Evolutionary conservation across 2,113 vertebrate genomes (phyloP), one percentile per base, ranked within the genome.

Genomic region (Tylochromis polylepis): DNA sequence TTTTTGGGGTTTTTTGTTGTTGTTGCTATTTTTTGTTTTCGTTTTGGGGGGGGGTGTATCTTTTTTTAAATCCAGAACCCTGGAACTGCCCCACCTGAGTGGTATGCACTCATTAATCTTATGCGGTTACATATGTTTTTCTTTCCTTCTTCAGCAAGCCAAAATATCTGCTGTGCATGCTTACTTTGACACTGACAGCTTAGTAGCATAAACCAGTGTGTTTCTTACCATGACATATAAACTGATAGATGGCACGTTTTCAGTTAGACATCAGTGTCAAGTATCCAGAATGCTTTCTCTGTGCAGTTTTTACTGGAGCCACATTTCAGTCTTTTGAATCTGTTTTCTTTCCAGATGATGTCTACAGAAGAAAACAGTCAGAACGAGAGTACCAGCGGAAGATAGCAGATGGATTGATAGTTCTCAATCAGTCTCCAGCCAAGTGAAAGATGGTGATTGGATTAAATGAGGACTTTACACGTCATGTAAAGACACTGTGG

Each of bases 291-390:
- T 75, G 15, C 43, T 75, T 77, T 77, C 6, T 51, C 72, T 77
- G 46, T 51, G 24, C 72, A 77, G 16, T 6, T 81, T 49, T 49
- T 41, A 58, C 29, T 41, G 31, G 75, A 88, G 65, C 38, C 22
- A 81, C 18, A 78, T 60, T 82, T 41, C 24, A 57, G 3, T 83
- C 8, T 85, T 36, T 77, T 65, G n/a, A 53, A 55, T 70, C 15
- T 85, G 34, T 77, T 46, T 53, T 80, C 31, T 67, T 86, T 38
- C 70, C 95, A 99, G 99, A 99, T 96, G 99, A 99, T 31, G 99
- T 99, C 92, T 99, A 99, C 96, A 95, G 99, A 82, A 97, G 98
- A 95, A 99, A 99, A 90, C 94, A 49, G 20, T 98, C 98, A 14
- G 98, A 99, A 83, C 96, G 98, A 81, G 93, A 92, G 55, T 97